Evolutionary conservation across 64 coral and sea anemone species (phyloP).

Genomic region (Dendrophyllia cribrosa): DNA sequence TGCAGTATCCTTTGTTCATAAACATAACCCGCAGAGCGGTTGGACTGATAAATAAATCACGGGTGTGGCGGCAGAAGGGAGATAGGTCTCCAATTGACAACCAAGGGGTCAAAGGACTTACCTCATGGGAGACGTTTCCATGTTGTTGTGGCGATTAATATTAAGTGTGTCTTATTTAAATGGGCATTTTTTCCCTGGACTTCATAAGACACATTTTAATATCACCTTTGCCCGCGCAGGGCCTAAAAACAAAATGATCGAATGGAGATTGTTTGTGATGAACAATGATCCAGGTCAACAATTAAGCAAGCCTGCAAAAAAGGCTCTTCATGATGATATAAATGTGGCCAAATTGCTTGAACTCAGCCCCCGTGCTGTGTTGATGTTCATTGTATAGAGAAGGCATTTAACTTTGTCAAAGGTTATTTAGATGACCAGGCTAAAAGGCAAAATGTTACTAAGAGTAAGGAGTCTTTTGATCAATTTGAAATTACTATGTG

Average conservation of each 20-base stretch:
- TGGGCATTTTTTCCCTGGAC: conserved; percentile 18
- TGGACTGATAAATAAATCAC: neutral
- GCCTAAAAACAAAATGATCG: neutral
- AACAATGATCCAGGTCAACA: too few species aligned
- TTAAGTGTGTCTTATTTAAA: conserved; percentile 22
- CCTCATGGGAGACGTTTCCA: conserved; percentile 36
- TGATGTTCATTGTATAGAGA: too few species aligned
- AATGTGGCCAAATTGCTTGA: too few species aligned
- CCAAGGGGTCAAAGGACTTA: conserved; percentile 42
- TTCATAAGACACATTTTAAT: conserved; percentile 46
- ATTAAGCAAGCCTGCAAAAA: too few species aligned
- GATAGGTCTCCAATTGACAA: conserved; percentile 34
- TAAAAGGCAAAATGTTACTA: neutral
- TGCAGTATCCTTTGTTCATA: conserved; percentile 47
- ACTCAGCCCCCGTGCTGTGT: too few species aligned
- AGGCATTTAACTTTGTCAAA: neutral
- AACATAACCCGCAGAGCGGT: conserved; percentile 24
- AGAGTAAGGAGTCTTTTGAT: neutral
- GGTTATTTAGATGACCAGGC: too few species aligned
- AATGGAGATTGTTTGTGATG: too few species aligned
- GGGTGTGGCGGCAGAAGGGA: conserved; percentile 21
- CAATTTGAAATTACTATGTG: too few species aligned
- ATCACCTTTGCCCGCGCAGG: neutral
- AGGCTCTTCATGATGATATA: too few species aligned
- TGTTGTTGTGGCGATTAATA: conserved; percentile 34